phyloP scores from a whole-genome alignment of 2,888 invertebrate species.

The Psylliodes chrysocephalus region DNA sequence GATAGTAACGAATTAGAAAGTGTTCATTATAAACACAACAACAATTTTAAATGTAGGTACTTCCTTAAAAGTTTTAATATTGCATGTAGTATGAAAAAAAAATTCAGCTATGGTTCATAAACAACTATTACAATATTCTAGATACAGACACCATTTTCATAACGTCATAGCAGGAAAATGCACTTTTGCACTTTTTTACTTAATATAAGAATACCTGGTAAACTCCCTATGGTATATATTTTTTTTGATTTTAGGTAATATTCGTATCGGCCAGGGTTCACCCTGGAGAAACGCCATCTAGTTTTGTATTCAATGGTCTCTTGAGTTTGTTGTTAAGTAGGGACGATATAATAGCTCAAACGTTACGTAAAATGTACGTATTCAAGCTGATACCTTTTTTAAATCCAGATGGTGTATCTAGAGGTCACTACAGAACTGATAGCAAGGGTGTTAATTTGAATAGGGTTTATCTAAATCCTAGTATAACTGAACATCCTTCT shows the following conservation, averaged over 20 bases:
- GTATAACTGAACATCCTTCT: constrained; percentile 79
- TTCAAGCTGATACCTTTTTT: constrained; percentile 92
- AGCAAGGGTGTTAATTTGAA: constrained; percentile 89
- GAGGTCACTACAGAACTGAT: constrained; percentile 89
- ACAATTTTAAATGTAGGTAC: too few relatives aligned
- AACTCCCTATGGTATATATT: too few relatives aligned
- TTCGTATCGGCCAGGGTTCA: constrained; percentile 91
- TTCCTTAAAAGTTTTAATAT: too few relatives aligned
- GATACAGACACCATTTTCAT: too few relatives aligned
- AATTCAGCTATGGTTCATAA: too few relatives aligned
- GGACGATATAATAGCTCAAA: constrained; percentile 79
- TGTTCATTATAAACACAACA: too few relatives aligned
- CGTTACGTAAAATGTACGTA: constrained; percentile 79
- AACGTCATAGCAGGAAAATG: too few relatives aligned
- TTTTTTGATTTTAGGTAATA: constrained; percentile 73
- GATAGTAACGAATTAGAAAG: too few relatives aligned
- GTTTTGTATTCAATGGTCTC: constrained; percentile 90
- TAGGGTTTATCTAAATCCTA: constrained; percentile 85
- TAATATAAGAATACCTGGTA: too few relatives aligned
- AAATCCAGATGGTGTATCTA: constrained; percentile 90
- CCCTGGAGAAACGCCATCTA: constrained; percentile 92
- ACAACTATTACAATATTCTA: too few relatives aligned
- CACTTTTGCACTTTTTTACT: too few relatives aligned
- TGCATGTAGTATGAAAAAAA: too few relatives aligned
- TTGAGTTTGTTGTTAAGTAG: constrained; percentile 80